phyloP scores from a whole-genome alignment of 2,888 invertebrate genomes.

The Caenorhabditis zanzibari region DNA sequence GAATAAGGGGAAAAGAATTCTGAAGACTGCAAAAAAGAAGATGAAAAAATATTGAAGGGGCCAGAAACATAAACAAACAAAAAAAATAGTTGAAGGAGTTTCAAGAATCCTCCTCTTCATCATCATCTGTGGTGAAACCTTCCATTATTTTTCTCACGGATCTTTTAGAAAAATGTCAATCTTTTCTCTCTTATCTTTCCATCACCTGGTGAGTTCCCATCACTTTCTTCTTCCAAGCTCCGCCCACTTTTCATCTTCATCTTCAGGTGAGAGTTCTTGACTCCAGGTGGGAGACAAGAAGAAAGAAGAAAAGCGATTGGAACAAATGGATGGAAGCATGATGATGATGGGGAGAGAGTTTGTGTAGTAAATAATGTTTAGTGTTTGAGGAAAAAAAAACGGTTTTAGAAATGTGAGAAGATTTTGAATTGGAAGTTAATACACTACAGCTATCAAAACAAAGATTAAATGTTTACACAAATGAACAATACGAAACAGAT shows the following conservation, averaged over 20 bases:
- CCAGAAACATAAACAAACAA: slow-evolving; percentile 35
- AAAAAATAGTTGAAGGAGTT: neutral
- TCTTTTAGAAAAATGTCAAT: slow-evolving; percentile 43
- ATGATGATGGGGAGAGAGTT: slow-evolving; percentile 1
- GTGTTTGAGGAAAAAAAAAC: no score
- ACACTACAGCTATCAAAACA: no score
- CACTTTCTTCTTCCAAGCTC: slow-evolving; percentile 13
- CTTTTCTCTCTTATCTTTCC: neutral
- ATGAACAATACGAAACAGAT: no score
- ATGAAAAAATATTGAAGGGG: slow-evolving; percentile 5
- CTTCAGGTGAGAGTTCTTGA: slow-evolving; percentile 41
- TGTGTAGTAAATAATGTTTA: slow-evolving; percentile 33
- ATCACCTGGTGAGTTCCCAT: slow-evolving; percentile 40
- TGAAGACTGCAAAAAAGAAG: neutral
- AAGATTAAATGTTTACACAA: no score
- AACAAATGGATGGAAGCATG: slow-evolving; percentile 15
- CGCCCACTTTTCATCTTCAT: slow-evolving; percentile 57
- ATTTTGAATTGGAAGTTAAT: no score
- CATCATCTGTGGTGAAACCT: slow-evolving; percentile 29
- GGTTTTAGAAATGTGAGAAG: neutral
- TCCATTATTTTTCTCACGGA: slow-evolving; percentile 31
- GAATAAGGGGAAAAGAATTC: neutral
- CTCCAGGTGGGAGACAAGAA: slow-evolving; percentile 25
- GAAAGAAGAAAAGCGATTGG: slow-evolving; percentile 32
- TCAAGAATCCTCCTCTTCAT: no score